Percentiles rank a stretch among this genome's conserved stretches.
These are phyloP conservation scores for Rhinoraja longicauda DNA, from an alignment of 2,797 vertebrate species.

Conservation along the genomic window DNA sequence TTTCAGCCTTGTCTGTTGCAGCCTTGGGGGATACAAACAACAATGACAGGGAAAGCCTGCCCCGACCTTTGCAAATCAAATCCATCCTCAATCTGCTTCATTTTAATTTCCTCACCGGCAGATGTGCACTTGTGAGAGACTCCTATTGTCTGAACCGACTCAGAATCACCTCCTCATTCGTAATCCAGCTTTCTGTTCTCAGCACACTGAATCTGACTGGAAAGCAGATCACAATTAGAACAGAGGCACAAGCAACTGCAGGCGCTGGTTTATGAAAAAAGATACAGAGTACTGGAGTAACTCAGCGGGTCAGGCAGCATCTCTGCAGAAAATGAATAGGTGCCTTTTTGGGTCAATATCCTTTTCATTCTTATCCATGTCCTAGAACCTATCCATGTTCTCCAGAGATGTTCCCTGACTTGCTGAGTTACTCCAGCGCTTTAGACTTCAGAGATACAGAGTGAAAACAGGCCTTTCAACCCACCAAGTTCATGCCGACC, in stretches of 20 bases:
- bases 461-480: no score
- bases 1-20: neutral
- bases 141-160: neutral
- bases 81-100: neutral
- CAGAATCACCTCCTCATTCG: neutral
- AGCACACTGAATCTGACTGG: neutral
- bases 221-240: neutral
- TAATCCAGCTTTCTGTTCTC: neutral
- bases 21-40: neutral
- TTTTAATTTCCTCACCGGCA: neutral
- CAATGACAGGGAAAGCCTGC: neutral
- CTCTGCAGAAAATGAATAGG: no score
- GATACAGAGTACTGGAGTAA: no score
- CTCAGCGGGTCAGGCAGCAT: neutral
- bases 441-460: no score
- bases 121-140: neutral
- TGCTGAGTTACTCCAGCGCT: no score
- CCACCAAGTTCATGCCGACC: no score
- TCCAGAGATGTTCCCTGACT: no score
- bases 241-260: neutral
- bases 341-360: no score
- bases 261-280: no score
- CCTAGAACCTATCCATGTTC: no score
- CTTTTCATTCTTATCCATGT: no score
- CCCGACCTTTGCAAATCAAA: neutral